Evolutionary conservation across 2,113 vertebrate genomes (phyloP).

Genomic region (Chrysemys picta): DNA sequence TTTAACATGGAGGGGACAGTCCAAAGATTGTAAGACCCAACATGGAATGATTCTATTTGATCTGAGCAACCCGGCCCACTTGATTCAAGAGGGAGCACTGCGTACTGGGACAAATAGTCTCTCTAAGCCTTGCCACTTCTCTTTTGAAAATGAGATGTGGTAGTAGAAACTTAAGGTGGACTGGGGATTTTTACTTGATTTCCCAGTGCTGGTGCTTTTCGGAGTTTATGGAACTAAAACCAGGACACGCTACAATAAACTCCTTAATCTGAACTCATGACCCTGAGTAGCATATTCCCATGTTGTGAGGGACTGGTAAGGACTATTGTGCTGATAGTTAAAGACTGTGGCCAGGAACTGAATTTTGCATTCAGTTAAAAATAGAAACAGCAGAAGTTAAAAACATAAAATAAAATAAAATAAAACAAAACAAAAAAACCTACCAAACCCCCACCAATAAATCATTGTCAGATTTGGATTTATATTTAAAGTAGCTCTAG

Average conservation of each 20-base stretch:
- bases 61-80: rapidly evolving
- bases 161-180: background rate
- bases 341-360: background rate
- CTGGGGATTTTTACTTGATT: background rate
- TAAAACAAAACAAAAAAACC: too few relatives aligned
- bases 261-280: background rate
- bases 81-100: background rate
- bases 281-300: background rate
- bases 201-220: background rate
- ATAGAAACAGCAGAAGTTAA: background rate
- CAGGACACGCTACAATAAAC: background rate
- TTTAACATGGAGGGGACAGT: background rate
- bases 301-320: background rate
- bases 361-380: background rate
- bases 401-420: background rate
- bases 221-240: background rate
- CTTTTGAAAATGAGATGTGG: background rate
- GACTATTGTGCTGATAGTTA: background rate
- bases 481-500: background rate
- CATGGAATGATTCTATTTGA: background rate
- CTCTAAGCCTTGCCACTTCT: background rate
- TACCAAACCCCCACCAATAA: background rate
- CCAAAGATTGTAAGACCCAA: background rate
- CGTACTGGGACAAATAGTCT: background rate
- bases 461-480: background rate